Evolutionary conservation across 2,113 vertebrate species (phyloP).

Genomic region (Panurus biarmicus): DNA sequence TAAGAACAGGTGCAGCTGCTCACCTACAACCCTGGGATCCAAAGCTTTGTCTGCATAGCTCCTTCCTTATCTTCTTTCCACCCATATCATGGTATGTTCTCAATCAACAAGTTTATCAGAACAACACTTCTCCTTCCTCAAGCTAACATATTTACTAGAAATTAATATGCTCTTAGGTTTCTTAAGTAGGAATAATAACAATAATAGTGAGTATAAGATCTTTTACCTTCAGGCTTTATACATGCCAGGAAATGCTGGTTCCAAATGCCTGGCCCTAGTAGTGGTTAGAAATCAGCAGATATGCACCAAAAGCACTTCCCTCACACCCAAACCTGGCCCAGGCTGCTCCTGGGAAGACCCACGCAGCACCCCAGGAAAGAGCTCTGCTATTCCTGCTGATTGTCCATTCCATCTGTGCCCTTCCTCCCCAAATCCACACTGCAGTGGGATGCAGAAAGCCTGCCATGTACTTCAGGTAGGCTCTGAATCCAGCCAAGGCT

Average conservation of each 20-base stretch:
- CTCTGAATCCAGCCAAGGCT: background rate
- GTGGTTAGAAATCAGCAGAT: background rate
- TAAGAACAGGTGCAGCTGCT: background rate
- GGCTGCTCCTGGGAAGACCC: background rate
- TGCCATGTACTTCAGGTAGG: rapidly evolving
- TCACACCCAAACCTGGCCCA: background rate
- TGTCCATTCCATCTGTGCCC: background rate
- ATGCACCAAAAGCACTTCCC: background rate
- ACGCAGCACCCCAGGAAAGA: rapidly evolving
- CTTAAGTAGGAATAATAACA: background rate
- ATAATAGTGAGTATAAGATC: background rate
- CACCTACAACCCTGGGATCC: background rate
- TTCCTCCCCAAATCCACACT: rapidly evolving
- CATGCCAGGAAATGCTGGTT: background rate
- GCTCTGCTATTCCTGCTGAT: background rate
- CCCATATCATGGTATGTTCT: background rate
- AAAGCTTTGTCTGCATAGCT: background rate
- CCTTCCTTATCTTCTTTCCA: background rate
- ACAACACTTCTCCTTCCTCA: background rate
- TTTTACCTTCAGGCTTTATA: background rate
- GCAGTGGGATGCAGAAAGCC: background rate
- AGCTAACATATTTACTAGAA: background rate
- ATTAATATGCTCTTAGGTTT: background rate
- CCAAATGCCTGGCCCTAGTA: background rate
- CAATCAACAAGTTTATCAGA: background rate